Conservation (phyloP, 2,113 vertebrate species). For the Cryptomyrus ogoouensis region DNA sequence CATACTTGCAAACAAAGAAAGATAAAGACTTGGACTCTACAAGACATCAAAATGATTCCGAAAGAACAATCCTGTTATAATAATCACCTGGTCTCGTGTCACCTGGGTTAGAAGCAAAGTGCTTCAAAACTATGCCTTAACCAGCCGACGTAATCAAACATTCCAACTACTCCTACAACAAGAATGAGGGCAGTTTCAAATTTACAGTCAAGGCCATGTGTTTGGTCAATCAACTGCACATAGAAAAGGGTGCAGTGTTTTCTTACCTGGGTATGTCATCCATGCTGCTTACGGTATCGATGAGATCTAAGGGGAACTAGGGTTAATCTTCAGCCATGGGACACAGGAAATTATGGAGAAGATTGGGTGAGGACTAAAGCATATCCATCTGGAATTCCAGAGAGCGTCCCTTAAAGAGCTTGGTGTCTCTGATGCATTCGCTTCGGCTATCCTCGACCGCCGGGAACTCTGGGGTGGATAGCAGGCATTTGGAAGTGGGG, state of each 20-base stretch:
- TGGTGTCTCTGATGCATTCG: background rate
- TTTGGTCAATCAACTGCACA: background rate
- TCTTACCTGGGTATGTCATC: conserved; percentile 4
- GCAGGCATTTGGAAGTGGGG: background rate
- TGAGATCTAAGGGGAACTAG: background rate
- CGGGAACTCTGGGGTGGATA: background rate
- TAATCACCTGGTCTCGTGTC: background rate
- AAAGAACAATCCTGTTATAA: background rate
- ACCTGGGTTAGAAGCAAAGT: background rate
- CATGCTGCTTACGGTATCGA: background rate
- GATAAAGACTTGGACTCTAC: background rate
- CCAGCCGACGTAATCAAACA: background rate
- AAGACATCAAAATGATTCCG: background rate
- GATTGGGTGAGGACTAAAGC: background rate
- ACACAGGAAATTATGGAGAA: background rate
- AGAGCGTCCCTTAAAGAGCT: background rate
- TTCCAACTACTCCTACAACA: background rate
- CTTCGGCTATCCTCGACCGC: background rate
- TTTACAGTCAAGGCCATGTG: background rate
- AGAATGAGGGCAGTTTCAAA: background rate
- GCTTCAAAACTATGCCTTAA: background rate
- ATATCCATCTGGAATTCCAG: background rate
- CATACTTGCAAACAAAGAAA: background rate
- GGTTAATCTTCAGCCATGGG: conserved; percentile 9
- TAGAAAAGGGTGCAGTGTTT: background rate